Base-by-base conservation (phyloP, 1,140 invertebrate species). In the Drosophila punjabiensis region DNA sequence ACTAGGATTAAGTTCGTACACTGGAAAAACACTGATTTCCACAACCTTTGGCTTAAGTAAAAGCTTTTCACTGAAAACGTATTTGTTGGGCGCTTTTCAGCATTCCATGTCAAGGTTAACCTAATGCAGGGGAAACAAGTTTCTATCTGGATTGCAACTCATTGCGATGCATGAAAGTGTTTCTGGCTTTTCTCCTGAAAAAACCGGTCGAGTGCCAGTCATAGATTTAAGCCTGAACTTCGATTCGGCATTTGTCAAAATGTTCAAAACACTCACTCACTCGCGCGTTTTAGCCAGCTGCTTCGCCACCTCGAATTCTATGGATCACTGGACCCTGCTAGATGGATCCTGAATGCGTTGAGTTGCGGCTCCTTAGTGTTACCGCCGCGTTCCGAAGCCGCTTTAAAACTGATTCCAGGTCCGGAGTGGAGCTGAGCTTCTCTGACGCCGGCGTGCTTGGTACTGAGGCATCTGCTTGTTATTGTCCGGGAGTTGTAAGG, bases 381-480 rank as follows among this genome's bases (percentile, higher is more conserved):
- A 43, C 63, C 47, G 70, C 33, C 33, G 71, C 39, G 58, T 61
- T 65, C 35, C 48, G 45, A 33, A 56, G 81, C 16, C 47, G 81
- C 52, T 65, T 56, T 48, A 39, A 71, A 71, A 88, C 74, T 89
- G 65, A 79, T 63, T 81, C 58, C 13, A 55, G 30, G 24, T 59
- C 48, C n/a, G 65, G 66, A 50, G 55, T 41, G 53, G 62, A 45
- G 59, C 55, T 65, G 43, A 30, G 65, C 45, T 61, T 64, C 58
- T 56, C 61, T 45, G 63, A 24, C 56, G 43, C 55, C 47, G 55
- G 32, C 39, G 67, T 47, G 39, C 63, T 55, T 59, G 63, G 33
- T 52, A 61, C 35, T 56, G 73, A 35, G 69, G 65, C 85, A 83
- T 89, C 68, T 84, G 81, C 47, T 66, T 37, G 63, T 82, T 79